These are phyloP conservation scores for Myathropa florea DNA, from an alignment of 2,888 invertebrate genomes.

Conservation along the genomic window DNA sequence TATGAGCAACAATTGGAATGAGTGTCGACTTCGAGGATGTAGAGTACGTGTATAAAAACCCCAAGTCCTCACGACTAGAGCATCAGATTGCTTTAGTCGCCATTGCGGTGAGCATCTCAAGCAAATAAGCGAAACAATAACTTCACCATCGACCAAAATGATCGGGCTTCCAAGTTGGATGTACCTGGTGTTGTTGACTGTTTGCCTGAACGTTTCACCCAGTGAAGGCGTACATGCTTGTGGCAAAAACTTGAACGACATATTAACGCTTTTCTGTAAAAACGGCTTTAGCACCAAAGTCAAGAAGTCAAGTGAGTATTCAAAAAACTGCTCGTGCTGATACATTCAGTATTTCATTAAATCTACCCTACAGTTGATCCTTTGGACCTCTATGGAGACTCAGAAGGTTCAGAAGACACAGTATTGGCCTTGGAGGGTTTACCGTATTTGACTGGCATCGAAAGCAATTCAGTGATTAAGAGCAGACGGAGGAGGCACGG, in stretches of 20 bases:
- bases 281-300: conserved; percentile 73
- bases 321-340: too few species aligned
- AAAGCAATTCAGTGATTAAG: conserved; percentile 64
- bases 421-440: conserved; percentile 32
- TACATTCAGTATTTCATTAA: background rate
- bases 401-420: conserved; percentile 35
- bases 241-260: conserved; percentile 71
- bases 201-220: background rate
- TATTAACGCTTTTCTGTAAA: conserved; percentile 69
- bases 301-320: conserved; percentile 70
- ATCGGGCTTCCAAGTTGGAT: background rate
- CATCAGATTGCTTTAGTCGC: too few species aligned
- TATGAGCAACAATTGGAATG: too few species aligned
- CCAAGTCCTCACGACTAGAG: too few species aligned
- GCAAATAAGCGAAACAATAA: too few species aligned
- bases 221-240: conserved; percentile 61
- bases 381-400: conserved; percentile 46
- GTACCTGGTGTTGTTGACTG: background rate
- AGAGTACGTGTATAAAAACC: too few species aligned
- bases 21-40: too few species aligned
- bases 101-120: too few species aligned
- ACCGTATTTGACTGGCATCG: conserved; percentile 70
- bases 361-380: conserved; percentile 30
- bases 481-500: conserved; percentile 74
- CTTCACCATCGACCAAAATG: background rate